These are phyloP conservation scores for Hycleus phaleratus DNA, from an alignment of 1,140 invertebrate genomes.

Conservation along the genomic window DNA sequence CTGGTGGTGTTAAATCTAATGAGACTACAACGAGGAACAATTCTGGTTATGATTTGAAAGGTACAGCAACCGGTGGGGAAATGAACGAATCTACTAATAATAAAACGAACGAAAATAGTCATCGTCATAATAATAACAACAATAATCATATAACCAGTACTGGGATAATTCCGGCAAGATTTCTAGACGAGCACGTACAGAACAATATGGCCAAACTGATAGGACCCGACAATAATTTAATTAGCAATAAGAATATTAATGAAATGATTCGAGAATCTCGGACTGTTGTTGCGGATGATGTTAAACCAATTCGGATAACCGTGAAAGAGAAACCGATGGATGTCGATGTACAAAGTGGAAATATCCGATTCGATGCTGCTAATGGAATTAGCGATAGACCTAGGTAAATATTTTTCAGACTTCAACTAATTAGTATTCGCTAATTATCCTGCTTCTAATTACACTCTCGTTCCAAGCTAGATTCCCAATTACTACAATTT, in stretches of 20 bases:
- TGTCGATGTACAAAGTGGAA: slow-evolving; percentile 39
- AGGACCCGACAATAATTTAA: slow-evolving; percentile 19
- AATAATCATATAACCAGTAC: slow-evolving; percentile 23
- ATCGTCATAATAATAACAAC: slow-evolving; percentile 10
- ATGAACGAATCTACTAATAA: background rate
- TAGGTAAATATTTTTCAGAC: slow-evolving; percentile 29
- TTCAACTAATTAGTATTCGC: too few relatives aligned
- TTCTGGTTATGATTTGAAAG: slow-evolving; percentile 16
- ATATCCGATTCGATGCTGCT: slow-evolving; percentile 30
- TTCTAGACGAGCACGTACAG: slow-evolving; percentile 25
- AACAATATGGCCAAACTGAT: slow-evolving; percentile 30
- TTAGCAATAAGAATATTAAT: slow-evolving; percentile 13
- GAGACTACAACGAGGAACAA: slow-evolving; percentile 1
- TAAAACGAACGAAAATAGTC: slow-evolving; percentile 1
- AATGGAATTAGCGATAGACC: slow-evolving; percentile 36
- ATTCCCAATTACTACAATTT: background rate
- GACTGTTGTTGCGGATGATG: slow-evolving; percentile 34
- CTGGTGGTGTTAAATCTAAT: slow-evolving; percentile 23
- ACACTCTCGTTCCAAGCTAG: background rate
- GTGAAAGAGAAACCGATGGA: slow-evolving; percentile 37
- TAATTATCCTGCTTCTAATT: too few relatives aligned
- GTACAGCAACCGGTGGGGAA: slow-evolving; percentile 6
- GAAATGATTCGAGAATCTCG: slow-evolving; percentile 20
- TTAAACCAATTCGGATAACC: slow-evolving; percentile 36
- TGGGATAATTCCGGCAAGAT: slow-evolving; percentile 20